These are phyloP conservation scores for Lordiphosa andalusiaca DNA, from an alignment of 2,888 invertebrate genomes.

Conservation along the genomic window DNA sequence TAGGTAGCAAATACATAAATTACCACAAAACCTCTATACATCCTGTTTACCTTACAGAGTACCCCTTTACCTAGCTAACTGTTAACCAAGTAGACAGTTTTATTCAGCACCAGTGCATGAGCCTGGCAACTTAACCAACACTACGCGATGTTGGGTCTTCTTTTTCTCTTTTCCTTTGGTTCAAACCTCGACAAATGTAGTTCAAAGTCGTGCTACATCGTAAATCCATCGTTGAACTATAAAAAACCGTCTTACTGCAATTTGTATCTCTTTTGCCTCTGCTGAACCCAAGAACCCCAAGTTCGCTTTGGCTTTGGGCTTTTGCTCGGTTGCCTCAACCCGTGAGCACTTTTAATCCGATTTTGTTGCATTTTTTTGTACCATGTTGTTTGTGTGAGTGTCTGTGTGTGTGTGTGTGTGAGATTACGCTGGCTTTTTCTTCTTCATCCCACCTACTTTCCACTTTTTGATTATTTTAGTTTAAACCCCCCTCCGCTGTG, in stretches of 20 bases:
- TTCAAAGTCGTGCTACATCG: constrained; percentile 67
- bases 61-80: constrained; percentile 12
- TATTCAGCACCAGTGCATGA: constrained; percentile 30
- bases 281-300: constrained; percentile 40
- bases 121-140: constrained; percentile 32
- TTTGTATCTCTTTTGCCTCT: constrained; percentile 61
- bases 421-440: constrained; percentile 57
- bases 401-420: constrained; percentile 34
- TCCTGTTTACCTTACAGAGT: neutral
- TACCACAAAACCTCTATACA: neutral
- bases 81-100: constrained; percentile 48
- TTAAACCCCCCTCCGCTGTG: constrained; percentile 22
- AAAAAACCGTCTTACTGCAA: constrained; percentile 72
- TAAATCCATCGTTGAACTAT: constrained; percentile 75
- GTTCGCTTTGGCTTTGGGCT: constrained; percentile 57
- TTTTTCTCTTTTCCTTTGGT: constrained; percentile 12
- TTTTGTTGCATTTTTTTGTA: constrained; percentile 59
- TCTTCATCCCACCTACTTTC: constrained; percentile 30
- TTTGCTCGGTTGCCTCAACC: constrained; percentile 55
- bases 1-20: neutral
- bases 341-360: constrained; percentile 71
- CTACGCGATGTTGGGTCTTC: constrained; percentile 18
- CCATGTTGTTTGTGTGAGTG: constrained; percentile 43
- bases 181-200: constrained; percentile 62
- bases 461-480: constrained; percentile 61